Evolutionary conservation across 2,113 vertebrate genomes (phyloP), one percentile per base, ranked within the genome.

Genomic region (Saimiri boliviensis): DNA sequence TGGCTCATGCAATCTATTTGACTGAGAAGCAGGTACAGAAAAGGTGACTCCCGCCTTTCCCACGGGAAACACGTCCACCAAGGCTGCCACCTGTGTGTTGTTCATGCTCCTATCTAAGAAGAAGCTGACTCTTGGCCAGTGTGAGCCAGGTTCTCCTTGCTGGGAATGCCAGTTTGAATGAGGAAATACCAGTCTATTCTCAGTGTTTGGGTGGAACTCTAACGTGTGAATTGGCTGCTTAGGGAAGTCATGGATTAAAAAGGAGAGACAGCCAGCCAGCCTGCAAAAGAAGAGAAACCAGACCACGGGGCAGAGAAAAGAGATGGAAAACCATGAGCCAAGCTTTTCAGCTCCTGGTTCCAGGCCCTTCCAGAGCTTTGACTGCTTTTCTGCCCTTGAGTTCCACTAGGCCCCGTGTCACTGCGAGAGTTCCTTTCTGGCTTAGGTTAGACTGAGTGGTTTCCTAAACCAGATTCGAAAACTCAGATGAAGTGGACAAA

Each of bases 71-170:
- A 35, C 5, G 16, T 7, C 63, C 13, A 9, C 5, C 2, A 30
- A 68, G 47, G 10, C 6, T 30, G 25, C 12, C 45, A n/a, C 13
- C 84, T 4, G 12, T 74, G 71, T 49, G 84, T 25, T 40, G 37
- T 8, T 74, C 19, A 13, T 8, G 54, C 8, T n/a, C 11, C 6
- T 14, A 5, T 17, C 40, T 54, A 5, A 4, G 30, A 14, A 0
- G 6, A 5, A 25, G 2, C 40, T 32, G 3, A 56, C 20, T 35
- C 8, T 16, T 6, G 1, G 19, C 30, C 20, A 4, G 2, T 3
- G 2, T 13, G 17, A 66, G 35, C 40, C 35, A 14, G 42, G 27
- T n/a, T 40, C 23, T 45, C 52, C 21, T 47, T 82, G 66, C 37
- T 83, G 79, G 20, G 21, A 56, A 42, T 23, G 37, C 3, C 10